Base-by-base conservation (phyloP, 2,888 invertebrate species). In the Aleiodes testaceus region DNA sequence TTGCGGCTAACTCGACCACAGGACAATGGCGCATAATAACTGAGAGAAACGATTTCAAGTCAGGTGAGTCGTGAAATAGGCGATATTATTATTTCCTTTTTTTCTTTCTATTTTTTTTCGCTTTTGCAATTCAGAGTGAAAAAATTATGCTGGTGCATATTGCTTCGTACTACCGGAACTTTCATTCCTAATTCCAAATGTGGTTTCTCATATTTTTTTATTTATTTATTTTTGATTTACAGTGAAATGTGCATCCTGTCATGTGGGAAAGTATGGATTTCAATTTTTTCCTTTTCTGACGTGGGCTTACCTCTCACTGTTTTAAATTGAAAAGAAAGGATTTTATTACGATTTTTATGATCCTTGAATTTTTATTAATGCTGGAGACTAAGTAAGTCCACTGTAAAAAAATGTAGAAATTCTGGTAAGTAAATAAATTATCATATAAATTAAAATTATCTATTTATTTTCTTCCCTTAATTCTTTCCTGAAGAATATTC, bases 1-100 rank as follows among this genome's bases (percentile, higher is more conserved):
- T 65, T 65, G 70, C 55, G 70, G 70, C 70, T 70, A 55, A 47
- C 30, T 36, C 55, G 64, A 70, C 70, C 70, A 70, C 70, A 70
- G 55, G 65, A 65, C 59, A 70, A 70, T 70, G 70, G 65, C 65
- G 70, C 65, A 70, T 70, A 70, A 70, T 70, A 65, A 70, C 70
- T 70, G 65, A 44, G 36, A 36, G 36, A 55, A 53, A 70, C 53
- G 55, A 52, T 70, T 65, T 55, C 49, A 49, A 70, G 70, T 70
- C 70, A 65, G 70, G 70, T 70, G 65, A 50, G 68, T 64, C 36
- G 64, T 65, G 53, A 61, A 53, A 45, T 59, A 59, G 36, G 59
- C 59, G 36, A 59, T 59, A 59, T 45, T 69, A 49, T 63, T 69
- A 53, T 65, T 70, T 55, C 26, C 20, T 45, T 65, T 61, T 6